Conservation (phyloP, 2,113 vertebrate genomes). For the Solea senegalensis region DNA sequence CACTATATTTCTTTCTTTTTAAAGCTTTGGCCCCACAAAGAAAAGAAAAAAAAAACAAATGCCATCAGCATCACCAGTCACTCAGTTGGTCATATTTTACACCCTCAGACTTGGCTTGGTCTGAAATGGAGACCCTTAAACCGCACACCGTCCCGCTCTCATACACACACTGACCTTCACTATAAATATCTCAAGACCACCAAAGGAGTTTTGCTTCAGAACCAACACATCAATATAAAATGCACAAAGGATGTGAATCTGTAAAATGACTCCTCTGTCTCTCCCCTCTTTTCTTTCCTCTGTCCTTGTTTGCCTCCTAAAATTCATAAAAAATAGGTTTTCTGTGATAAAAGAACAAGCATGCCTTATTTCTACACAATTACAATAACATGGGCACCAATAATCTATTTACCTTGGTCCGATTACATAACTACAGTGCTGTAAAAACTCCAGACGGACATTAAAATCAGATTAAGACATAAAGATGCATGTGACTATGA, state of each 20-base stretch:
- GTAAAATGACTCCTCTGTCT: constrained; percentile 22
- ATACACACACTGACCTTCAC: constrained; percentile 44
- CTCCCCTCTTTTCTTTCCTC: constrained; percentile 15
- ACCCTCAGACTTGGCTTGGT: constrained; percentile 14
- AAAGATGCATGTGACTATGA: too few relatives aligned
- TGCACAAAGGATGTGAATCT: constrained; percentile 9
- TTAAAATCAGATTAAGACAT: too few relatives aligned
- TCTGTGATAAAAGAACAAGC: too few relatives aligned
- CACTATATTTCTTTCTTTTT: too few relatives aligned
- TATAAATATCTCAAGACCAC: constrained; percentile 61
- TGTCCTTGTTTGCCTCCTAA: background rate
- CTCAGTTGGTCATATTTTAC: constrained; percentile 7
- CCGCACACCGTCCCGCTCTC: constrained; percentile 5
- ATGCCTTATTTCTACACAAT: too few relatives aligned
- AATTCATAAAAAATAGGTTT: constrained; percentile 1
- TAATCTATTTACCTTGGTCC: too few relatives aligned
- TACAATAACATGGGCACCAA: too few relatives aligned
- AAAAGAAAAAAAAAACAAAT: too few relatives aligned
- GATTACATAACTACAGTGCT: too few relatives aligned
- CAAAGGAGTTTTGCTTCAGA: constrained; percentile 21
- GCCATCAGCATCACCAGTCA: constrained; percentile 6
- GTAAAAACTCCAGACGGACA: too few relatives aligned
- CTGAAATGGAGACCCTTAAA: constrained; percentile 38
- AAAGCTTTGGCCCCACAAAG: too few relatives aligned
- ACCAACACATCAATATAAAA: constrained; percentile 17